Percentiles rank a stretch among this genome's conserved stretches.
These are phyloP conservation scores for Alces alces DNA, from an alignment of 2,113 vertebrate genomes.

Conservation along the genomic window DNA sequence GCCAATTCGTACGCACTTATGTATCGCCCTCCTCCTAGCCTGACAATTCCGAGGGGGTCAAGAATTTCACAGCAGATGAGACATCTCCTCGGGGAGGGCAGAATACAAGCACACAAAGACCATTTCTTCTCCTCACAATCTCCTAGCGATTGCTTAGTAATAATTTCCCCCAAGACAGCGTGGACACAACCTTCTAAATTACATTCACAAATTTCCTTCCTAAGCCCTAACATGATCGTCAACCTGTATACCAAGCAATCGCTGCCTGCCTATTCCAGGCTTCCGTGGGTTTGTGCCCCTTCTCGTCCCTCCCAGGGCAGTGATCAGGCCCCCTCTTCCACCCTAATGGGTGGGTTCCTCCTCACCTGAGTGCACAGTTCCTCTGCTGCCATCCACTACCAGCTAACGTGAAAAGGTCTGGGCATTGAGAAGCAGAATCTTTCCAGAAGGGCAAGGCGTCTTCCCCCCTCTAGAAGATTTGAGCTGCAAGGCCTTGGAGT, in stretches of 20 bases:
- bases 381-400: neutral
- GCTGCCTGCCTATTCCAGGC: neutral
- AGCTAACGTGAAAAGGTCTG: accelerated
- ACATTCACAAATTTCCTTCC: neutral
- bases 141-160: neutral
- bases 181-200: neutral
- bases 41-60: neutral
- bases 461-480: neutral
- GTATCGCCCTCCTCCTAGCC: neutral
- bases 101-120: neutral
- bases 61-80: neutral
- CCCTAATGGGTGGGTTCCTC: neutral
- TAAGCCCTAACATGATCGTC: neutral
- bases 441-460: accelerated
- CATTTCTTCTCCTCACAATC: neutral
- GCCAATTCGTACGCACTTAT: accelerated
- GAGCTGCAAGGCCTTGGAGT: neutral
- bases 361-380: neutral
- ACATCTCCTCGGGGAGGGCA: neutral
- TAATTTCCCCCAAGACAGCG: accelerated
- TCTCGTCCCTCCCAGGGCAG: neutral
- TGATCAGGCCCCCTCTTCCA: neutral
- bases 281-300: neutral
- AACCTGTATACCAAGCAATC: neutral
- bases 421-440: neutral